Evolutionary conservation across 2,888 invertebrate species (phyloP).

Genomic region (Parelbella ahira): DNA sequence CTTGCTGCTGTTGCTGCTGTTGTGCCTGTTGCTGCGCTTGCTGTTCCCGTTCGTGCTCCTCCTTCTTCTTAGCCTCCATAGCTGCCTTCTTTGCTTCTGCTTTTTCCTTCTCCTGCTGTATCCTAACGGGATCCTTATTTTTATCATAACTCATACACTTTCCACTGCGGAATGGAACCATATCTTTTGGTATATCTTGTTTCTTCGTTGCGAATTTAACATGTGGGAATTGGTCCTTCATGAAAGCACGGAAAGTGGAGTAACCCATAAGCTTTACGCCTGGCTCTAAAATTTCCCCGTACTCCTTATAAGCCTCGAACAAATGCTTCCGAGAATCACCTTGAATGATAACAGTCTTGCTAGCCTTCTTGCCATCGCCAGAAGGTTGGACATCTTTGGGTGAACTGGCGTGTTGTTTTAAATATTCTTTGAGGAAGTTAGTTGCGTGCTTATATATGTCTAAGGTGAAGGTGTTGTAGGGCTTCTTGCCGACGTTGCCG

Average conservation of each 20-base stretch:
- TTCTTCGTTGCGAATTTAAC: slow-evolving; percentile 86
- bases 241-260: slow-evolving; percentile 88
- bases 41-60: slow-evolving; percentile 69
- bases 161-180: slow-evolving; percentile 77
- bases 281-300: slow-evolving; percentile 85
- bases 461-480: slow-evolving; percentile 88
- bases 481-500: slow-evolving; percentile 89
- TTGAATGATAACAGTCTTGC: slow-evolving; percentile 74
- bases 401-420: slow-evolving; percentile 83
- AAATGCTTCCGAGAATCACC: slow-evolving; percentile 84
- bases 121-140: slow-evolving; percentile 72
- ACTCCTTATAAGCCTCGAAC: slow-evolving; percentile 87
- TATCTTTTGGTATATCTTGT: slow-evolving; percentile 68
- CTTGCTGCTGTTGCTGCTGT: slow-evolving; percentile 51
- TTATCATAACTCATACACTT: slow-evolving; percentile 78
- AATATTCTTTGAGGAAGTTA: slow-evolving; percentile 86
- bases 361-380: slow-evolving; percentile 72
- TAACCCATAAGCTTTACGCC: slow-evolving; percentile 89
- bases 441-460: slow-evolving; percentile 90
- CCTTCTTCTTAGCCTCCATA: slow-evolving; percentile 74
- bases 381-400: slow-evolving; percentile 74
- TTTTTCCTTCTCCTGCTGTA: slow-evolving; percentile 75
- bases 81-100: slow-evolving; percentile 75
- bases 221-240: slow-evolving; percentile 90
- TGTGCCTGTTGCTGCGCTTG: slow-evolving; percentile 55